Base-by-base conservation (phyloP, 2,797 vertebrate species). In the Furcifer pardalis region DNA sequence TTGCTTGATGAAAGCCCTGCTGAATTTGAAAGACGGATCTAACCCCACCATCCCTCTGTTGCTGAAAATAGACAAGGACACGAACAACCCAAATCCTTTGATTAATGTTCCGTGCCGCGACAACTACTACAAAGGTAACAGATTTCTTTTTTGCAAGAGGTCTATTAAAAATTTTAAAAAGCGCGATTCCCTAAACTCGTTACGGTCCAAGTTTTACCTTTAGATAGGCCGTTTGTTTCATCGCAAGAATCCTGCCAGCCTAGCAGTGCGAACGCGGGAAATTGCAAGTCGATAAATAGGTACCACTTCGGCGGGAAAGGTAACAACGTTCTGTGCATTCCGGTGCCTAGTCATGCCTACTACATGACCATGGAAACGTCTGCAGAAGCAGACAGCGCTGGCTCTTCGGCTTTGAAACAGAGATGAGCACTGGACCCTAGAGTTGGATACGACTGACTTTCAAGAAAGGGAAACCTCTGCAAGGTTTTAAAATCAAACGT, bases 1-100 rank as follows among this genome's bases (percentile, higher is more conserved):
- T 0, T 96, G 96, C 63, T 94, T 99, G 32, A 97, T 98, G 96
- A 99, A 99, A 93, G 98, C 97, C 7, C 93, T 99, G 87, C 94
- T 99, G 93, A 97, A 99, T 93, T 93, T 99, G 59, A 96, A 83
- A 87, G 93, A 97, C 0, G 96, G 97, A 7, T 91, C 81, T 88
- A 99, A 99, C 1, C 93, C 96, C 52, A 97, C 97, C 0, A 96
- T 98, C 89, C 94, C 97, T 2, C 66, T 93, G 1, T 84, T 99
- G 76, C 93, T 99, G 40, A 91, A 96, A 52, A 97, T 98, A 27
- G 97, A 98, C 46, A 93, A 95, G 79, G 95, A 93, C 83, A 95
- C 89, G 0, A 95, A 96, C 17, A 96, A 98, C 86, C 89, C 97
- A n/a, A 86, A 89, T n/a, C 85, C 96, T 0, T 96, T 99, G 3